Conservation (phyloP, 2,797 vertebrate species). For the Synanceia verrucosa region DNA sequence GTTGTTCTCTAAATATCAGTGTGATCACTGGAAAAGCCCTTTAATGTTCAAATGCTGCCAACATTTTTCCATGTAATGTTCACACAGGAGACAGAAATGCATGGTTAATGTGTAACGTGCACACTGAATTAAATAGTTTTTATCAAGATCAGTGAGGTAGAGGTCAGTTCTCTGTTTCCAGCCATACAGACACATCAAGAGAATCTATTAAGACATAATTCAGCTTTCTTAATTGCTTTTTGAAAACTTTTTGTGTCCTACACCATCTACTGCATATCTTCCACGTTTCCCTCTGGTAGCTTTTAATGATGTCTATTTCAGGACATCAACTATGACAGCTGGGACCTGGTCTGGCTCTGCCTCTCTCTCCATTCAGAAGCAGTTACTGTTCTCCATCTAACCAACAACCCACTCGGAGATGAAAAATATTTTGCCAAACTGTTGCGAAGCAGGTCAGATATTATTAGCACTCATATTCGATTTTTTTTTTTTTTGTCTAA, state of each 20-base stretch:
- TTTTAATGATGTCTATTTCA: slow-evolving; percentile 4
- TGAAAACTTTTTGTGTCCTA: background rate
- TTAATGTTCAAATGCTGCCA: too few species aligned
- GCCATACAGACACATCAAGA: too few species aligned
- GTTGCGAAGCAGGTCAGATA: background rate
- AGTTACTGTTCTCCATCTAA: background rate
- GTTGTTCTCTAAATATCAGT: too few species aligned
- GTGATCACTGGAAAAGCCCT: too few species aligned
- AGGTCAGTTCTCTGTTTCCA: too few species aligned
- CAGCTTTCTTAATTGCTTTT: background rate
- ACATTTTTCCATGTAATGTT: too few species aligned
- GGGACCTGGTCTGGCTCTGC: slow-evolving; percentile 3
- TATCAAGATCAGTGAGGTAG: too few species aligned
- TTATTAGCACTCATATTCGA: background rate
- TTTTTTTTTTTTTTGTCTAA: background rate
- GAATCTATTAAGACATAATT: too few species aligned
- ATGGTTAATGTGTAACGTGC: too few species aligned
- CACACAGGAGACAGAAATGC: too few species aligned
- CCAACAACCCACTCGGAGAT: background rate
- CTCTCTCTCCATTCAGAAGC: background rate
- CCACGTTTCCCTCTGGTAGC: background rate
- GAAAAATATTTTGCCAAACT: slow-evolving; percentile 1
- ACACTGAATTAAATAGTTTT: too few species aligned
- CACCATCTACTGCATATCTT: background rate
- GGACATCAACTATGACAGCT: slow-evolving; percentile 28